A percentile compares a stretch with the other conserved stretches of the same genome.
Evolutionary conservation across 1,140 invertebrate species (phyloP).

Genomic region (Octopus bimaculoides): DNA sequence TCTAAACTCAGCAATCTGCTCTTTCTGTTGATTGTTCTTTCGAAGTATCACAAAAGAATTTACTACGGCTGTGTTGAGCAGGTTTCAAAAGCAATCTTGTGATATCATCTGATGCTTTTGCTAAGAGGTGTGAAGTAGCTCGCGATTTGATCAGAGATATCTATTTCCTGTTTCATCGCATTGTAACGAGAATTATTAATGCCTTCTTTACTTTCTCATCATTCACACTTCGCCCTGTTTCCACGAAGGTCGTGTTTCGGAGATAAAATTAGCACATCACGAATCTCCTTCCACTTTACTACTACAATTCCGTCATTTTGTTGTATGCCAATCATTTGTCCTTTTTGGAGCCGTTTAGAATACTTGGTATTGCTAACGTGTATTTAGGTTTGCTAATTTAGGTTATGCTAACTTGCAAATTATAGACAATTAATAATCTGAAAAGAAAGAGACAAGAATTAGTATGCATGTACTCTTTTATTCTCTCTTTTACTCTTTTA

Average conservation of each 20-base stretch:
- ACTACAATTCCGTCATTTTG: background rate
- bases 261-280: background rate
- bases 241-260: background rate
- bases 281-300: background rate
- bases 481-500: background rate
- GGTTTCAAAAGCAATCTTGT: constrained; percentile 2
- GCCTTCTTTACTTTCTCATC: background rate
- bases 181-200: background rate
- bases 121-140: background rate
- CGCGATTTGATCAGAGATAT: background rate
- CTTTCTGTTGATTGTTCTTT: background rate
- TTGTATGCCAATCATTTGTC: background rate
- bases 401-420: background rate
- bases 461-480: background rate
- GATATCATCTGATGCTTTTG: background rate
- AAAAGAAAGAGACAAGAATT: background rate
- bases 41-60: background rate
- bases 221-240: background rate
- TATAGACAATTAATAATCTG: background rate
- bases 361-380: background rate
- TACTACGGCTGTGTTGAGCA: background rate
- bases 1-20: background rate
- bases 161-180: background rate
- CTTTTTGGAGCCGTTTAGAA: background rate
- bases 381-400: background rate